Base-by-base conservation (phyloP, 1,140 invertebrate species). In the Musca vetustissima region DNA sequence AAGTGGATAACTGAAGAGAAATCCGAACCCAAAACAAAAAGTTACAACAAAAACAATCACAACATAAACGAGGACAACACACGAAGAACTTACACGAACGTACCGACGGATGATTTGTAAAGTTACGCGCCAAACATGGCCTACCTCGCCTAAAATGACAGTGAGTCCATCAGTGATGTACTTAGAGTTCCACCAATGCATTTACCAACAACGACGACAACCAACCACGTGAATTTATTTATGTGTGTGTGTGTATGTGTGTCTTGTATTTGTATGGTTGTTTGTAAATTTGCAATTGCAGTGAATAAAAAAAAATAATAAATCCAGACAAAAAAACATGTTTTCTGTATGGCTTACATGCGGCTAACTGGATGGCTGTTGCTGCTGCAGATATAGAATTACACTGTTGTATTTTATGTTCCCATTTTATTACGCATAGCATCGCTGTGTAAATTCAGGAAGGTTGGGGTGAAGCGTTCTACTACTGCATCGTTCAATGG, bases 101-200 rank as follows among this genome's bases (percentile, higher is more conserved):
- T 43, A 9, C 13, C 6, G 36, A 7, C 13, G 36, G 36, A 28
- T 13, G 36, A 43, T 43, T 57, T 61, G 28, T 36, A 61, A 61
- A 61, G 57, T 61, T 61, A 61, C 57, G 57, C 57, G 57, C 57
- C 57, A 61, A 61, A 61, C 57, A 61, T 61, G 57, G 57, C 57
- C 57, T 61, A 61, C 57, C 57, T 61, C 57, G 57, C 57, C 57
- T 61, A 11, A 61, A 61, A 61, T 61, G 32, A n/a, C 28, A 61
- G 57, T 61, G 57, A 61, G 57, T 36, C 57, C 57, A 61, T 61
- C 57, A 61, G 57, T 61, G 57, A 61, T 32, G 57, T 61, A 61
- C 15, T 8, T 36, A 28, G 28, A 28, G 28, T 28, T 28, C 21
- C 49, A 52, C 49, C n/a, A 52, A 36, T 43, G 13, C 36, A 43